phyloP scores from a whole-genome alignment of 2,113 vertebrate genomes.

The Orycteropus afer region DNA sequence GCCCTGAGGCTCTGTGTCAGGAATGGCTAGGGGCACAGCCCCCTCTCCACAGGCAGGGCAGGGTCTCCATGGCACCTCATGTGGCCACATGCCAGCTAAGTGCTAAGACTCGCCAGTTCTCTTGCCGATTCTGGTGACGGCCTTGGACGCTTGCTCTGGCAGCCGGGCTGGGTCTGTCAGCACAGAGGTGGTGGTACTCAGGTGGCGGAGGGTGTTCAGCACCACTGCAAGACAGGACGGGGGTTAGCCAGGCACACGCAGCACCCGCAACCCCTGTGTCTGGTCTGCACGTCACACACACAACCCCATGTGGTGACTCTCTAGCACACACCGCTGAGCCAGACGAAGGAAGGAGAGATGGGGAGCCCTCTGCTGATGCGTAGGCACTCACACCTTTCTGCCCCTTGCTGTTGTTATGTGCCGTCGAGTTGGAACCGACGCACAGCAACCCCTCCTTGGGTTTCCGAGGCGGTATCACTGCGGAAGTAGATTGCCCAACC shows the following conservation, averaged over 20 bases:
- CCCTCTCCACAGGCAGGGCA: not conserved
- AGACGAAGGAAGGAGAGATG: not conserved
- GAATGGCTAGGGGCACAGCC: not conserved
- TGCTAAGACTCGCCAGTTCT: constrained; percentile 83
- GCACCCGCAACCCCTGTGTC: not conserved
- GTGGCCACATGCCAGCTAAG: constrained; percentile 44
- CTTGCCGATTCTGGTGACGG: constrained; percentile 80
- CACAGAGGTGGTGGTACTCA: constrained; percentile 94
- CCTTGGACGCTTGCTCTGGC: constrained; percentile 92
- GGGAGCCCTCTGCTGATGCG: not conserved
- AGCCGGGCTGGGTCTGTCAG: constrained; percentile 91
- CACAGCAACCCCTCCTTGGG: too few relatives aligned
- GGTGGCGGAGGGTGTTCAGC: constrained; percentile 91
- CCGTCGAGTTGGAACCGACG: too few relatives aligned
- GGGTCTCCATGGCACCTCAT: constrained; percentile 37
- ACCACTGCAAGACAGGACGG: constrained; percentile 88
- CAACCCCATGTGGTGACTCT: rapidly evolving
- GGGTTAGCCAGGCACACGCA: not conserved
- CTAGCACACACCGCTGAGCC: rapidly evolving
- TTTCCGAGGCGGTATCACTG: too few relatives aligned
- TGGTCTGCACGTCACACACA: rapidly evolving
- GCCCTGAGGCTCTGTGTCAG: not conserved
- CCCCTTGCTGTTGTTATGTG: too few relatives aligned
- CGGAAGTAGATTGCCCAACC: too few relatives aligned
- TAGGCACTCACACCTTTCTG: too few relatives aligned